phyloP scores from a whole-genome alignment of 1,140 invertebrate species.

The Orchesella cincta region DNA sequence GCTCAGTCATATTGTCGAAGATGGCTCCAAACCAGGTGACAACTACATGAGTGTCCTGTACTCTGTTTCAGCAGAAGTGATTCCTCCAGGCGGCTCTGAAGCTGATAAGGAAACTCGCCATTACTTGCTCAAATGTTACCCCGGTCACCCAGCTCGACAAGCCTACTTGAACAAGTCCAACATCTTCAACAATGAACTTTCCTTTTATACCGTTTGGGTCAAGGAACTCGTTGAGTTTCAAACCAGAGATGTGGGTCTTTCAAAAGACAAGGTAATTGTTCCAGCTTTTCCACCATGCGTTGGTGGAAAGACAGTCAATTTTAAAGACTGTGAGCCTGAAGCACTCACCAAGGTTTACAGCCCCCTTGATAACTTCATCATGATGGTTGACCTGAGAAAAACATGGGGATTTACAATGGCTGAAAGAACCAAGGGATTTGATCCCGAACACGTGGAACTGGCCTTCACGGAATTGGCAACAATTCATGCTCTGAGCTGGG shows the following conservation, averaged over 20 bases:
- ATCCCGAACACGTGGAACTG: constrained; percentile 56
- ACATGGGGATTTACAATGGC: constrained; percentile 6
- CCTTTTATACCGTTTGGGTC: constrained; percentile 12
- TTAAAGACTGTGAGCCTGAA: not conserved
- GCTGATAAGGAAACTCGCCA: not conserved
- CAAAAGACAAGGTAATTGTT: not conserved
- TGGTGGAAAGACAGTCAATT: constrained; percentile 7
- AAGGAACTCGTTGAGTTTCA: constrained; percentile 22
- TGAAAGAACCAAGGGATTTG: not conserved
- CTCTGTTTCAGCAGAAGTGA: not conserved
- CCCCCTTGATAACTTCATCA: not conserved
- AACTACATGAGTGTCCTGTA: constrained; percentile 53
- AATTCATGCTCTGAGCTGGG: constrained; percentile 70
- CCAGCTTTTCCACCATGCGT: constrained; percentile 9
- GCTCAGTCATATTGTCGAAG: not conserved
- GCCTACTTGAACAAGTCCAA: not conserved
- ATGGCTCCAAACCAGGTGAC: constrained; percentile 54
- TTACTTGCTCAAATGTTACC: constrained; percentile 26
- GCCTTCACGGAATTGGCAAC: constrained; percentile 65
- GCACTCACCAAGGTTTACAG: not conserved
- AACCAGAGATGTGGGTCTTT: not conserved
- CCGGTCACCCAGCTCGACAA: constrained; percentile 12
- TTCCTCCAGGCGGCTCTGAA: not conserved
- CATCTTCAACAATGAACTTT: constrained; percentile 26
- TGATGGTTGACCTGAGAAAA: not conserved